Base-by-base conservation (phyloP, 2,797 vertebrate species). In the Heteromormyrus szaboi region DNA sequence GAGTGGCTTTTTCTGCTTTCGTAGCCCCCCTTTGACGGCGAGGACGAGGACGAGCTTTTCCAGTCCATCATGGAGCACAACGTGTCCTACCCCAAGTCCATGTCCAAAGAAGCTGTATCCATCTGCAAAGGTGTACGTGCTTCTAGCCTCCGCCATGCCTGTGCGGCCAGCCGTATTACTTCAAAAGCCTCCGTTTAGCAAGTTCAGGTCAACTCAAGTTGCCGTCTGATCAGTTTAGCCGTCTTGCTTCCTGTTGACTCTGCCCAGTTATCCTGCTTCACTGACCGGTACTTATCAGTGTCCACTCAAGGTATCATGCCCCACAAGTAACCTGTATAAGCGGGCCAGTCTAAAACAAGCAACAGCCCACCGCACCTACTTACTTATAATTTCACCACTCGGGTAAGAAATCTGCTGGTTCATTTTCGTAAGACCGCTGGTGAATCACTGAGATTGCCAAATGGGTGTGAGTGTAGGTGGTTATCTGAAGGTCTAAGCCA, bases 51-150 rank as follows among this genome's bases (percentile, higher is more conserved):
- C 0, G 98, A 99, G 89, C 97, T 99, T 83, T 99, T 99, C 93
- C 98, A 99, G 94, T 99, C 98, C 81, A 99, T 99, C 92, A 99
- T 99, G 98, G 98, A 99, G 92, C 98, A 99, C 92, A 99, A 99
- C 0, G 98, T 99, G 88, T 99, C 98, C 88, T 99, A 99, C 91
- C 98, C 98, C 37, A 99, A 99, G 93, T 97, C 98, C 7, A 94
- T 99, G 96, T 97, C 98, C 87, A 99, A 99, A 95, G 98, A 99
- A 94, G 97, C 98, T 0, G 98, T 99, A 88, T 98, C 97, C 93
- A 99, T 99, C 95, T 99, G 98, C 96, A 99, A 99, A 91, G 98
- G 98, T 91, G 98, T 99, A 89, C 97, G 97, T 96, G 48, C 54
- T 48, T 14, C 68, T 8, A 0, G 17, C 72, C 72, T 37, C 51